A percentile compares a stretch with the other conserved stretches of the same genome.
Evolutionary conservation across 2,888 invertebrate genomes (phyloP).

Genomic region (Aphodius sticticus): DNA sequence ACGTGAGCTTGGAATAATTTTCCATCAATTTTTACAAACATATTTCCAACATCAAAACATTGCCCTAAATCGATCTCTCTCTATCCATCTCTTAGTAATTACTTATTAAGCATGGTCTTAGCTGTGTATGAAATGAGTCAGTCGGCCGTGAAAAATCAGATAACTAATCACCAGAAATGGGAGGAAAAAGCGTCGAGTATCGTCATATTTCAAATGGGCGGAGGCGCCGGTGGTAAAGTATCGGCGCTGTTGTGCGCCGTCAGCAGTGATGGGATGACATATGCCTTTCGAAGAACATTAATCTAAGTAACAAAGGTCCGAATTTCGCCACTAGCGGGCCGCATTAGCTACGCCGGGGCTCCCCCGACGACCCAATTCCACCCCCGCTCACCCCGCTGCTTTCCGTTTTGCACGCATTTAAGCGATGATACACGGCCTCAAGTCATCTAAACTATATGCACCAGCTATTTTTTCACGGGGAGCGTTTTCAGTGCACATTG

Average conservation of each 20-base stretch:
- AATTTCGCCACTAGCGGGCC: neutral
- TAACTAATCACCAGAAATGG: neutral
- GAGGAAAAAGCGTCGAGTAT: neutral
- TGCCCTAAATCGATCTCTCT: too few species aligned
- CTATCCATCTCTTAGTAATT: too few species aligned
- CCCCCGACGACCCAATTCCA: neutral
- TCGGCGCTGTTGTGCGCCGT: neutral
- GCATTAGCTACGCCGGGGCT: neutral
- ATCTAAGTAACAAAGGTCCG: constrained; percentile 4
- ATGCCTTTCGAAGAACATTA: constrained; percentile 4
- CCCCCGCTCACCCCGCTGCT: neutral
- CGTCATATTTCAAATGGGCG: neutral
- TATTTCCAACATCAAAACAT: too few species aligned
- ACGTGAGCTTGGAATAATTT: too few species aligned
- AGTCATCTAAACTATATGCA: neutral
- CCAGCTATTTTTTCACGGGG: neutral
- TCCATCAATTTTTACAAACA: too few species aligned
- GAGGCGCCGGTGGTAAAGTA: neutral
- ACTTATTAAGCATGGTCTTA: too few species aligned
- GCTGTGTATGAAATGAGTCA: neutral
- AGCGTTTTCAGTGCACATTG: neutral
- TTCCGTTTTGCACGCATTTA: neutral
- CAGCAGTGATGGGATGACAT: neutral
- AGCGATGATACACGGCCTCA: neutral
- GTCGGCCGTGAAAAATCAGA: neutral